Conservation (phyloP, 1,140 invertebrate genomes). For the Alviniconcha marisindica region DNA sequence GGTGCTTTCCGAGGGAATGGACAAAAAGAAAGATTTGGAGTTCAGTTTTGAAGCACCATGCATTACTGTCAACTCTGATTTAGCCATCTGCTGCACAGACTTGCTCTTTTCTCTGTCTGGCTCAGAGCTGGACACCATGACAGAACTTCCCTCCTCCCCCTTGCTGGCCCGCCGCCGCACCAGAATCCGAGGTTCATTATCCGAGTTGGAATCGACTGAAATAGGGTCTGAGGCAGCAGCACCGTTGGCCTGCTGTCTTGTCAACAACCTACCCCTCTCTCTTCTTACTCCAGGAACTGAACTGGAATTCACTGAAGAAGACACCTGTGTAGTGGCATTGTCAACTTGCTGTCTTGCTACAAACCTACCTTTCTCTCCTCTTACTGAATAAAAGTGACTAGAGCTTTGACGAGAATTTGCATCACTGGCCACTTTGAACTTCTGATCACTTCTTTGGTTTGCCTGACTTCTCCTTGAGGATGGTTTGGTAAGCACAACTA, state of each 20-base stretch:
- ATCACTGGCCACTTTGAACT: not conserved
- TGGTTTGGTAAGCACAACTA: conserved; percentile 26
- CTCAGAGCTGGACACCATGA: no score
- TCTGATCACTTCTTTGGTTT: not conserved
- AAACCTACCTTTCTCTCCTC: not conserved
- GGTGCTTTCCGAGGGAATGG: no score
- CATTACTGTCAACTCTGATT: not conserved
- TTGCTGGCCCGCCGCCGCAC: conserved; percentile 10
- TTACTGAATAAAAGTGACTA: not conserved
- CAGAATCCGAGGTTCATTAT: conserved; percentile 17
- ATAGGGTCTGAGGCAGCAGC: no score
- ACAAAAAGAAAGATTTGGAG: no score
- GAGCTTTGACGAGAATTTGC: no score
- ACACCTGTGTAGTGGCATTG: not conserved
- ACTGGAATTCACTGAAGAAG: not conserved
- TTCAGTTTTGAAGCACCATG: no score
- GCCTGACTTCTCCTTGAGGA: not conserved
- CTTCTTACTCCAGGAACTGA: no score
- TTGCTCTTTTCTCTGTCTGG: no score
- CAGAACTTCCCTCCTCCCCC: no score
- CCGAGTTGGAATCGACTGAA: not conserved
- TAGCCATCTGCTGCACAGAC: no score
- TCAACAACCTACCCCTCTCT: no score
- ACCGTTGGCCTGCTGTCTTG: no score
- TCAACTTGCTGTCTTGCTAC: not conserved